Evolutionary conservation across 2,888 invertebrate genomes (phyloP).

Genomic region (Drosophila bunnanda): DNA sequence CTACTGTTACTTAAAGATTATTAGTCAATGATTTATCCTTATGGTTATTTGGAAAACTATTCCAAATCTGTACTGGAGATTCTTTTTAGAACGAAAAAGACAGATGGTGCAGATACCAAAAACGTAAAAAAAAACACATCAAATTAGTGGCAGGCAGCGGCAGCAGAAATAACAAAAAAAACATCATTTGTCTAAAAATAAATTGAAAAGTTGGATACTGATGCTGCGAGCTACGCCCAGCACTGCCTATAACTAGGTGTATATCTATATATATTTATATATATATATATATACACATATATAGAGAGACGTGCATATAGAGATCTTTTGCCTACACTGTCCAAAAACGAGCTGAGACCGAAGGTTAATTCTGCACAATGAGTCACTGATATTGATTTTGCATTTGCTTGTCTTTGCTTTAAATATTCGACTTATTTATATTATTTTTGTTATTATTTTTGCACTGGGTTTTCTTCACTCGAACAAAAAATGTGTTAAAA

Average conservation of each 20-base stretch:
- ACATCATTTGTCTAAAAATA: slow-evolving; percentile 45
- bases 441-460: not conserved
- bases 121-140: slow-evolving; percentile 32
- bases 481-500: slow-evolving; percentile 23
- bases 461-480: slow-evolving; percentile 28
- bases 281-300: slow-evolving; percentile 9
- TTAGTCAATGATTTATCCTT: not conserved
- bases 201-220: slow-evolving; percentile 39
- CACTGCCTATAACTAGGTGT: slow-evolving; percentile 22
- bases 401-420: not conserved
- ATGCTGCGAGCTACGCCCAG: slow-evolving; percentile 33
- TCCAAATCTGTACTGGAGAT: slow-evolving; percentile 2
- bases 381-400: slow-evolving; percentile 28
- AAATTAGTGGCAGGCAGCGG: slow-evolving; percentile 25
- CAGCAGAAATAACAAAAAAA: slow-evolving; percentile 13
- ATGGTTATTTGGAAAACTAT: not conserved
- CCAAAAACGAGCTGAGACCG: slow-evolving; percentile 46
- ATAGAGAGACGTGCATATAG: slow-evolving; percentile 34
- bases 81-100: not conserved
- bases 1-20: not conserved
- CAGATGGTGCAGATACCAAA: slow-evolving; percentile 19
- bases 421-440: not conserved
- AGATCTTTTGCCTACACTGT: slow-evolving; percentile 31
- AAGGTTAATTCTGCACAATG: slow-evolving; percentile 58
- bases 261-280: slow-evolving; percentile 20